Conservation (phyloP, 2,888 invertebrate genomes). For the Taphrorychus bicolor region DNA sequence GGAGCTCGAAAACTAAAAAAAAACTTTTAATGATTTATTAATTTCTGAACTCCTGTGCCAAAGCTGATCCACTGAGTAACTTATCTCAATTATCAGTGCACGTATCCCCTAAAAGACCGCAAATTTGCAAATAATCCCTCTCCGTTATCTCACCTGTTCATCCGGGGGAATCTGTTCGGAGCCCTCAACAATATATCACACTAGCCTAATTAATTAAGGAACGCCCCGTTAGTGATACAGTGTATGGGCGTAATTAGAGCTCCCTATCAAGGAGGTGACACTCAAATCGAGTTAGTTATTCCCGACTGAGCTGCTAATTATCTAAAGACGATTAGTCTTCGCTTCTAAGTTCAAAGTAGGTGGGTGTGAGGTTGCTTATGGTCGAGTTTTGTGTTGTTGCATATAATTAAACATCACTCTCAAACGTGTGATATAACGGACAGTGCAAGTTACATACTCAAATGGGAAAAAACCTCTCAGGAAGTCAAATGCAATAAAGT, state of each 20-base stretch:
- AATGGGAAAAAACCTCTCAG: too few relatives aligned
- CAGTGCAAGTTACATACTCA: too few relatives aligned
- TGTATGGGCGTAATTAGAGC: constrained; percentile 28
- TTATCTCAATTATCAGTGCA: not conserved
- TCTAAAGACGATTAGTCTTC: constrained; percentile 37
- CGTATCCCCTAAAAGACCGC: not conserved
- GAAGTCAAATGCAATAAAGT: constrained; percentile 34
- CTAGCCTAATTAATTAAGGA: constrained; percentile 32
- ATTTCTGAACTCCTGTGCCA: too few relatives aligned
- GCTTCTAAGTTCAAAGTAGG: constrained; percentile 34
- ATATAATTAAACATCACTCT: too few relatives aligned
- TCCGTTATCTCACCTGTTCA: not conserved
- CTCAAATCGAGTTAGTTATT: constrained; percentile 32
- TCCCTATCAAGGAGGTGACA: constrained; percentile 33
- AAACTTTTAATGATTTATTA: too few relatives aligned
- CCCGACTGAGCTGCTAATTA: constrained; percentile 34
- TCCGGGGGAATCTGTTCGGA: not conserved
- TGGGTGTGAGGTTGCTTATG: constrained; percentile 18
- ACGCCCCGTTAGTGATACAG: constrained; percentile 28
- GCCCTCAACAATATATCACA: constrained; percentile 2
- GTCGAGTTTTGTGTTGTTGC: too few relatives aligned
- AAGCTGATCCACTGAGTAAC: too few relatives aligned
- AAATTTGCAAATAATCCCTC: not conserved
- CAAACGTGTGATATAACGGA: too few relatives aligned
- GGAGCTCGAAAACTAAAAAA: too few relatives aligned